Base-by-base conservation (phyloP, 1,140 invertebrate genomes). In the Sipha flava region DNA sequence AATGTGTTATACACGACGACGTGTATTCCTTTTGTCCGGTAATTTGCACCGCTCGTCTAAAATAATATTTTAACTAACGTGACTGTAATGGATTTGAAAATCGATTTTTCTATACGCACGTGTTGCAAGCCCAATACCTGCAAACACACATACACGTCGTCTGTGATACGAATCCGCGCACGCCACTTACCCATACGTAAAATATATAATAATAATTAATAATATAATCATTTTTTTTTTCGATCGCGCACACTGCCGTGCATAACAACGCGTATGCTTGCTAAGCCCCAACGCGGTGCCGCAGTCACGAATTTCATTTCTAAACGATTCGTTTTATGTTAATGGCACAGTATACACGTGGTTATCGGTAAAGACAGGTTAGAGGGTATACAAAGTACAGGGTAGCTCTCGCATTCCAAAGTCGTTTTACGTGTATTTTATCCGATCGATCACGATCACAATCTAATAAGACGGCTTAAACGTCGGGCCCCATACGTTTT, bases 241-340 rank as follows among this genome's bases (percentile, higher is more conserved):
- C n/a, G n/a, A n/a, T n/a, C n/a, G n/a, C n/a, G n/a, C n/a, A n/a
- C n/a, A n/a, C n/a, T n/a, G n/a, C n/a, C n/a, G n/a, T n/a, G n/a
- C n/a, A n/a, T n/a, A n/a, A n/a, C n/a, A n/a, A n/a, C n/a, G n/a
- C n/a, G n/a, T n/a, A n/a, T n/a, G 26, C 68, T 16, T 21, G 43
- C 37, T 49, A 72, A 72, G 26, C 40, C 43, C 68, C 47, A 72
- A 72, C 26, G 26, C 45, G 26, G n/a, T 12, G 45, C 49, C 49
- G 29, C 9, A 18, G 72, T 75, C 72, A 75, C 72, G 72, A 75
- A 66, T 66, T 23, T 66, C 10, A 43, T 66, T 66, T 66, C n/a
- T 37, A 43, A 54, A 66, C 64, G 62, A 66, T 66, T 40, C 9
- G n/a, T 40, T 23, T 59, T 59, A 10, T n/a, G 62, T 40, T 66